These are phyloP conservation scores for Piliocolobus tephrosceles DNA, from an alignment of 2,113 vertebrate species.

Conservation along the genomic window DNA sequence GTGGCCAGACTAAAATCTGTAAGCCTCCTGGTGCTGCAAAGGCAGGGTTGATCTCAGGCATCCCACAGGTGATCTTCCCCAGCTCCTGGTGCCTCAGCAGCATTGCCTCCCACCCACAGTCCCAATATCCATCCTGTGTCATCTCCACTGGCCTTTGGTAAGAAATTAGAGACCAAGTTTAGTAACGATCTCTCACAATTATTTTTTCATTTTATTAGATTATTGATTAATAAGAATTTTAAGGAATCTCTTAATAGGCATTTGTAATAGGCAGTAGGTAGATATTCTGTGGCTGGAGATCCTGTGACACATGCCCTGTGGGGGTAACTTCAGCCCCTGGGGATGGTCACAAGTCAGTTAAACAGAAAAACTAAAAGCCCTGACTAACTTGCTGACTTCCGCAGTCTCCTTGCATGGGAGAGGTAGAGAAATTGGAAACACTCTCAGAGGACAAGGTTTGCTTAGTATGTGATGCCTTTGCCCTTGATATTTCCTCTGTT, in stretches of 20 bases:
- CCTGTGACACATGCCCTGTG: neutral
- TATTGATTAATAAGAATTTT: slow-evolving; percentile 1
- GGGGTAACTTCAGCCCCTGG: neutral
- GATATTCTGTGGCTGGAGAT: neutral
- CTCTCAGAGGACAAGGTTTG: neutral
- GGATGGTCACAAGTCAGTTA: neutral
- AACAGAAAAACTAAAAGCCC: neutral
- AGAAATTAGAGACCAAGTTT: neutral
- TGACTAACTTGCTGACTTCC: neutral
- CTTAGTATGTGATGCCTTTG: neutral
- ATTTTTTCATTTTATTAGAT: slow-evolving; percentile 19
- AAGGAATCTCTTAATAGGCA: neutral
- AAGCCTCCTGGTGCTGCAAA: neutral
- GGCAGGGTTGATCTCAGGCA: neutral
- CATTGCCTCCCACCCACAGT: neutral
- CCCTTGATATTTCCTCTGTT: neutral
- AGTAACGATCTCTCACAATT: neutral
- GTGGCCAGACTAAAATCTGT: neutral
- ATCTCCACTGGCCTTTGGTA: neutral
- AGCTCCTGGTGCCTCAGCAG: neutral
- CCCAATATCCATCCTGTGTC: neutral
- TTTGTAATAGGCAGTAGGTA: neutral
- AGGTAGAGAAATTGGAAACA: neutral
- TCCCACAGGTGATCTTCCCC: neutral
- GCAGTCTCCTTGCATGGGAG: neutral